Evolutionary conservation across 2,888 invertebrate species (phyloP), one percentile per base, ranked within the genome.

Genomic region (Agrotis clavis): DNA sequence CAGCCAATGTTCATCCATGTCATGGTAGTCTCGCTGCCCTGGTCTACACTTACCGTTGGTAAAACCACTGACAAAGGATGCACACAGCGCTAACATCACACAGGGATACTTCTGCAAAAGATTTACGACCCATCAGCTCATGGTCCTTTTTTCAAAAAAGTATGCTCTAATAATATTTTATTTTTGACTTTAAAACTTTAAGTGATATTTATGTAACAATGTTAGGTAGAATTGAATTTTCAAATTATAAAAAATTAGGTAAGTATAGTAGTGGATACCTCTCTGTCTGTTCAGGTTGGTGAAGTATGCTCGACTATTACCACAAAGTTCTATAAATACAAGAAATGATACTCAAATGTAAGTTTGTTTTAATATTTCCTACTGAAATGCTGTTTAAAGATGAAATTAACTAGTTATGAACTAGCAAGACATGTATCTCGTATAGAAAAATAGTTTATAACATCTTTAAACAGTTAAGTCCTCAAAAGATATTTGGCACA

Each of bases 81-180:
- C 96, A 96, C 96, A 97, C 97, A 97, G 97, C 97, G 96, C 97
- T 96, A 97, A 96, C 96, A 97, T 97, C 97, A 97, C 97, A 97
- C 97, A 97, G 96, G 97, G 96, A 97, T 96, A 97, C 96, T 97
- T 98, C 98, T 98, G 98, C 97, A 98, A 97, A 98, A 98, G 97
- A 98, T 97, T 95, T 96, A 97, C 96, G 97, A 97, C 97, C 97
- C 97, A 96, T 97, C 96, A 97, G 97, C 97, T 96, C 90, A 93
- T 92, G 92, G 94, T 92, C 93, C 92, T 92, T 91, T 92, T 92
- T 90, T 83, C 41, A 41, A n/a, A 57, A 88, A 87, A 92, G 90
- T 89, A 92, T 83, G 89, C 83, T 89, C 88, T 92, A 91, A 87
- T 87, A 84, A 85, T 79, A 86, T 89, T 56, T 74, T 61, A 81